Percentiles rank a stretch among this genome's conserved stretches.
Conservation (phyloP, 2,888 invertebrate species). For the Eupithecia tripunctaria region DNA sequence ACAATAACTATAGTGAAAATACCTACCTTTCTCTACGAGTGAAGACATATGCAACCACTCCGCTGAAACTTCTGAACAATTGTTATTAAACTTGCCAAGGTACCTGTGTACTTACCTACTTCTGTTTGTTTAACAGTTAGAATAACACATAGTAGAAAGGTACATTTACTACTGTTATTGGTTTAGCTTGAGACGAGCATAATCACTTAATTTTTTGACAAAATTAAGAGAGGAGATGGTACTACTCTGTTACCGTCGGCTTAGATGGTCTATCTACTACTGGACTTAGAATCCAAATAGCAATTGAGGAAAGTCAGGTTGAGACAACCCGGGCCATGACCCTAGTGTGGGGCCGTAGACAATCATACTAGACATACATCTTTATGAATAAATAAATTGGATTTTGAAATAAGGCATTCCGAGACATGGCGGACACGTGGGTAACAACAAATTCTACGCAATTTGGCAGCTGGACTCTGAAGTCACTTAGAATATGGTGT, state of each 20-base stretch:
- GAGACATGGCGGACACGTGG: too few relatives aligned
- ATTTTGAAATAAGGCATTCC: too few relatives aligned
- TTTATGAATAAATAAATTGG: too few relatives aligned
- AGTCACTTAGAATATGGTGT: too few relatives aligned
- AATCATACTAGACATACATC: too few relatives aligned
- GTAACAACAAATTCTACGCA: too few relatives aligned
- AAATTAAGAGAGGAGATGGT: neutral
- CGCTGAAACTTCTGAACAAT: slow-evolving; percentile 1
- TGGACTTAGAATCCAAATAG: neutral
- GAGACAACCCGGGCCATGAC: too few relatives aligned
- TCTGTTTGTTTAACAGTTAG: neutral
- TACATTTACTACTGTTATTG: neutral
- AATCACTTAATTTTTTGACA: neutral
- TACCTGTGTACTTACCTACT: neutral
- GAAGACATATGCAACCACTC: neutral
- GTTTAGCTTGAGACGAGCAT: neutral
- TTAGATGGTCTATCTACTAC: neutral
- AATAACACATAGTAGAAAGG: neutral
- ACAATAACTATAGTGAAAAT: neutral
- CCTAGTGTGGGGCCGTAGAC: too few relatives aligned
- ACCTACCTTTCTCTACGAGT: neutral
- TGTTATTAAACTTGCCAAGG: neutral
- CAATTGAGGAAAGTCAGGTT: neutral
- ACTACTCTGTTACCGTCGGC: neutral
- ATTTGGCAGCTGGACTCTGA: too few relatives aligned